Evolutionary conservation across 2,888 invertebrate genomes (phyloP).

Genomic region (Pheosia gnoma): DNA sequence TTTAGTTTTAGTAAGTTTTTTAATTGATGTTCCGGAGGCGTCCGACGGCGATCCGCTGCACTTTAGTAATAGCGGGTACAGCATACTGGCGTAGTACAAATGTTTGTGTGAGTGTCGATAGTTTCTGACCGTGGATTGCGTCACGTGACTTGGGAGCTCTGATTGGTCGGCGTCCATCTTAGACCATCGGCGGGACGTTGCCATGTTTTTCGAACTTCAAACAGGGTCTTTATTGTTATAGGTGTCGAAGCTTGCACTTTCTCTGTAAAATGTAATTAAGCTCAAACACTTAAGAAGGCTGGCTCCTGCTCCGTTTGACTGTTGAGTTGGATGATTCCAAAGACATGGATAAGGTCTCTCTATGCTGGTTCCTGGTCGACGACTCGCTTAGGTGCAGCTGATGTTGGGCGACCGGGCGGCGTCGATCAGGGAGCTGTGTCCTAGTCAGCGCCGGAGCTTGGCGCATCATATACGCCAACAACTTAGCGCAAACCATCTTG

Average conservation of each 20-base stretch:
- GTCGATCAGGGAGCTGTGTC: slow-evolving; percentile 30
- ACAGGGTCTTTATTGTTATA: neutral
- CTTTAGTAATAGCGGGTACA: slow-evolving; percentile 63
- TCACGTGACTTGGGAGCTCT: slow-evolving; percentile 31
- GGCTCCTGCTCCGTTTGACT: neutral
- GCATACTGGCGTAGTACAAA: slow-evolving; percentile 82
- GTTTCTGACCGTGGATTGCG: slow-evolving; percentile 42
- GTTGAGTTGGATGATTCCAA: neutral
- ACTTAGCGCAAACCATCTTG: slow-evolving; percentile 26
- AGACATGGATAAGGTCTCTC: slow-evolving; percentile 9
- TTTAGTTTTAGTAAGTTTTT: slow-evolving; percentile 60
- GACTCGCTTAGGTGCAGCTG: slow-evolving; percentile 14
- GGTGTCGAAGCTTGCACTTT: neutral
- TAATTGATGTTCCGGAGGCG: slow-evolving; percentile 58
- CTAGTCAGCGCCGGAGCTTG: slow-evolving; percentile 57
- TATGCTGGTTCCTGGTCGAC: slow-evolving; percentile 8
- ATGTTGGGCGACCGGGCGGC: slow-evolving; percentile 3
- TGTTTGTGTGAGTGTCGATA: slow-evolving; percentile 65
- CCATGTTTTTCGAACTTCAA: slow-evolving; percentile 1
- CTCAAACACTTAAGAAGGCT: neutral
- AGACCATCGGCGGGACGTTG: slow-evolving; percentile 10
- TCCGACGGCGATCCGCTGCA: slow-evolving; percentile 54
- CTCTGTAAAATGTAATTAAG: neutral
- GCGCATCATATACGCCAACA: slow-evolving; percentile 13
- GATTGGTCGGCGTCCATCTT: slow-evolving; percentile 14